Evolutionary conservation across 2,113 vertebrate species (phyloP).

Genomic region (Australoheros scitulus): DNA sequence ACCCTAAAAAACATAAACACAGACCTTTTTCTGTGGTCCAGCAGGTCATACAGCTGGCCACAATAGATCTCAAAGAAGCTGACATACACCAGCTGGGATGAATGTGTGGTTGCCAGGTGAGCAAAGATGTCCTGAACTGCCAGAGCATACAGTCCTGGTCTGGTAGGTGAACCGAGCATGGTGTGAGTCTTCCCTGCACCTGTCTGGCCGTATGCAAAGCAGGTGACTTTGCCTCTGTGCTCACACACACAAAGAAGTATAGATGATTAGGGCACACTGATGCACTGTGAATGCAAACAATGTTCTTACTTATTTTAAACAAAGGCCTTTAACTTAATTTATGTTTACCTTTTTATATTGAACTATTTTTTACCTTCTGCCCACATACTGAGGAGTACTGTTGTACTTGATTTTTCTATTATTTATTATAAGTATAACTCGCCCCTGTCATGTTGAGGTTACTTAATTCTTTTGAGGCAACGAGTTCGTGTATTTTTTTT

Average conservation of each 20-base stretch:
- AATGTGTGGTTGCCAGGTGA: conserved; percentile 68
- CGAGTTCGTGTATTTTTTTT: neutral
- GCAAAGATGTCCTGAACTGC: conserved; percentile 89
- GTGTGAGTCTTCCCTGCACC: conserved; percentile 94
- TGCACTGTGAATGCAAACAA: neutral
- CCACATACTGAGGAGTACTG: neutral
- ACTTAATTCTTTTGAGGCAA: neutral
- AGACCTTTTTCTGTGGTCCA: conserved; percentile 89
- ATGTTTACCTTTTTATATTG: neutral
- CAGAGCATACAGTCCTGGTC: conserved; percentile 87
- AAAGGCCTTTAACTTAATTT: neutral
- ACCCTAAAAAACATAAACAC: neutral
- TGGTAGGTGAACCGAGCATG: conserved; percentile 88
- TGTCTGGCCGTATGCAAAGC: conserved; percentile 93
- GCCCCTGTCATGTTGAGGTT: neutral
- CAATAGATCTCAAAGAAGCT: conserved; percentile 97
- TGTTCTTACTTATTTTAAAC: neutral
- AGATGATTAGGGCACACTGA: neutral
- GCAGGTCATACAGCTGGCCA: conserved; percentile 91
- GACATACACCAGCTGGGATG: conserved; percentile 82
- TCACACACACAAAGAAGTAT: conserved; percentile 21
- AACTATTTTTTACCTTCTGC: neutral
- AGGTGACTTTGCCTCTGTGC: conserved; percentile 88
- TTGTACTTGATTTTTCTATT: neutral
- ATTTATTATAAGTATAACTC: neutral